Base-by-base conservation (phyloP, 2,113 vertebrate genomes). In the Poicephalus meyeri region DNA sequence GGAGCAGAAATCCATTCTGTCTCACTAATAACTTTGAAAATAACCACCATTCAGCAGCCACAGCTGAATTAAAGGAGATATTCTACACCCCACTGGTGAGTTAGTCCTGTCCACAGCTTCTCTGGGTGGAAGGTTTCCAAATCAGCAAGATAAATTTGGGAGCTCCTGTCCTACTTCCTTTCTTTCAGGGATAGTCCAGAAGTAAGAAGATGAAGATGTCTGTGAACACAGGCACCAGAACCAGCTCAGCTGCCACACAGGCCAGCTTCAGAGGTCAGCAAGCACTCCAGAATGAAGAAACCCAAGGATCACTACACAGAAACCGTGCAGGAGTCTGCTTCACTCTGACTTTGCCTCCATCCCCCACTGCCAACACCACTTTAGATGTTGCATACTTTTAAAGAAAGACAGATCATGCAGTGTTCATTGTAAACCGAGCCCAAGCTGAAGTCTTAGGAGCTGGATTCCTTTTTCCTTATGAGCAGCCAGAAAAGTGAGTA, bases 191-290 rank as follows among this genome's bases (percentile, higher is more conserved):
- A 8, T 33, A 55, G 15, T 60, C 44, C 17, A 13, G 46, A 41
- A 1, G 0, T 9, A 29, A 20, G 24, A 52, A 2, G 47, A 47
- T 12, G 6, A 16, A 49, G 24, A 19, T 33, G 25, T 18, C 18
- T 37, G 20, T 56, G 80, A 39, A 14, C 5, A 11, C 82, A 58
- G 52, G 12, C 50, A 35, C 46, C 58, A 53, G 50, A 31, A 46
- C 35, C 47, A 29, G 56, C 69, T 63, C n/a, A 35, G 56, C 63
- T 56, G 44, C 61, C 56, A 5, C 64, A 68, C 68, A 13, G 29
- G 4, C 26, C 53, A 60, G 50, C 42, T 25, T 37, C 44, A 4
- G 20, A 35, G 66, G 28, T 19, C 68, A 49, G 33, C 26, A 14
- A 23, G 60, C 39, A 39, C 52, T 49, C 21, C 16, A 23, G n/a